Evolutionary conservation across 2,797 vertebrate species (phyloP).

Genomic region (Phrynocephalus vlangalii): DNA sequence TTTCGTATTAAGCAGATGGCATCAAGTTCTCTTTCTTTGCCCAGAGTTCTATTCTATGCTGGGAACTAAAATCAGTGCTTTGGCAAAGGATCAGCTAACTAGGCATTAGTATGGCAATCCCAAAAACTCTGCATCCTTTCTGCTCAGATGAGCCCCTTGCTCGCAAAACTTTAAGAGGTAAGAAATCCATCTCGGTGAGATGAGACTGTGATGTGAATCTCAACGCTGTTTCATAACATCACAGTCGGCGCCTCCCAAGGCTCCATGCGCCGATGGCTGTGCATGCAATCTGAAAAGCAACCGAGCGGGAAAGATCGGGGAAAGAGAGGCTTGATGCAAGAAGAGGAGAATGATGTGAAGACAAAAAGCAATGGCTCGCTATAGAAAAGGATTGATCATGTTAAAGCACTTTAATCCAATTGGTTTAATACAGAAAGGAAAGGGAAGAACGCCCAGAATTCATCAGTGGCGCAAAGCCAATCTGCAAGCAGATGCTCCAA

Average conservation of each 20-base stretch:
- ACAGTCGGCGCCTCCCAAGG: conserved; percentile 21
- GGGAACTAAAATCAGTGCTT: neutral
- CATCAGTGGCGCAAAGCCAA: neutral
- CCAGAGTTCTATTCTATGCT: neutral
- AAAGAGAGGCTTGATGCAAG: neutral
- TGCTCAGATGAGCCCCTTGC: conserved; percentile 17
- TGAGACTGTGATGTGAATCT: conserved; percentile 23
- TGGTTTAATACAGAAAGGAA: conserved; percentile 1
- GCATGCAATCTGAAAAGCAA: conserved; percentile 33
- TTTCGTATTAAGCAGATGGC: too few species aligned
- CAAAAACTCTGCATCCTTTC: conserved; percentile 33
- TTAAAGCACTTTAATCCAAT: neutral
- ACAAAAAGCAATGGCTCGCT: conserved; percentile 20
- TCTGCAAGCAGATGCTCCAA: neutral
- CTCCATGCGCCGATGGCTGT: conserved; percentile 36
- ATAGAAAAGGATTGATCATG: neutral
- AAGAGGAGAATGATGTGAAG: conserved; percentile 36
- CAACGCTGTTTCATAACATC: conserved; percentile 37
- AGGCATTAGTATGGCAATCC: conserved; percentile 1
- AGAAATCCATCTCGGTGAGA: conserved; percentile 8
- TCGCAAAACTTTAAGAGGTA: conserved; percentile 12
- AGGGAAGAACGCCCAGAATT: neutral
- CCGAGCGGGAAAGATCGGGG: conserved; percentile 1
- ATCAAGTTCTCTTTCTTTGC: neutral
- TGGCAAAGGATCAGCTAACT: neutral